Base-by-base conservation (phyloP, 2,113 vertebrate species). In the Oncorhynchus gorbuscha region DNA sequence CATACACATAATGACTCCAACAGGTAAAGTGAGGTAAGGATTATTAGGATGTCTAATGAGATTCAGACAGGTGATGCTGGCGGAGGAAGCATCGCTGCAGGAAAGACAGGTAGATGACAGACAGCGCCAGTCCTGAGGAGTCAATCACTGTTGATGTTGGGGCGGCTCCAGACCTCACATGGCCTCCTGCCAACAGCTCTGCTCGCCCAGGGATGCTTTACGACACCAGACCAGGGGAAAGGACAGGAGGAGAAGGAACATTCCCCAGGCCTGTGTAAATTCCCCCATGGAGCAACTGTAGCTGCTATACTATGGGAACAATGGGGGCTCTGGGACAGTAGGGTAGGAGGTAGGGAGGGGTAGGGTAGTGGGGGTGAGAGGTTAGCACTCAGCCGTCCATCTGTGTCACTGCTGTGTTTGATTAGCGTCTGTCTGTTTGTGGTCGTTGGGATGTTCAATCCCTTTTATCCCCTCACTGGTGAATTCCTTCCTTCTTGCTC, bases 21-120 rank as follows among this genome's bases (percentile, higher is more conserved):
- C 70, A 80, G 76, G 73, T 76, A 51, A 79, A 16, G 62, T 32
- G 72, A 86, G 73, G 72, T 24, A 30, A 70, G 69, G 69, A 45
- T 26, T 11, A 26, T 11, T 24, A 39, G 32, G 8, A n/a, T 26
- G 65, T 39, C n/a, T 76, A 89, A 88, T 87, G 82, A 85, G 76
- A 89, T 87, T 78, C 79, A 14, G 14, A 69, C 65, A 79, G 80
- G 73, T 67, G 67, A 65, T 84, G 79, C 88, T 76, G 84, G 84
- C 83, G 76, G 74, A 80, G 83, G 82, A 87, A 69, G 55, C 73
- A 86, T 72, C 24, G 81, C 87, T 84, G 75, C 77, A 77, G 86
- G 83, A 81, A 26, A 85, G 82, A 81, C 35, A 86, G 62, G 73
- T 62, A 51, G 73, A 72, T 72, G 72, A 84, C 20, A 59, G 45